Conservation (phyloP, 2,888 invertebrate genomes). For the Andrena fulva region DNA sequence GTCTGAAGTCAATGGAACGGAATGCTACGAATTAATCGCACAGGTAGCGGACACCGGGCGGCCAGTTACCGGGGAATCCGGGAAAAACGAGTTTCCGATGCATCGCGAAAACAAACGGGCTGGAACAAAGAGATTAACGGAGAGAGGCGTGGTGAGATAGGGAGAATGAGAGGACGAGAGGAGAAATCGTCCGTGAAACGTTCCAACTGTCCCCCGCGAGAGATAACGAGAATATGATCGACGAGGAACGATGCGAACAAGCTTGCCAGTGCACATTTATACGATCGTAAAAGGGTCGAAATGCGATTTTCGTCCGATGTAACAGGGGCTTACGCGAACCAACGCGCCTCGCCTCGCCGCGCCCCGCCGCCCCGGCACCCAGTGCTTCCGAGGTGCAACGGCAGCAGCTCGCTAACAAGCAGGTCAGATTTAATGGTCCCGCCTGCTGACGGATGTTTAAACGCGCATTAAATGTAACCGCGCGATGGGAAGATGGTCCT, state of each 20-base stretch:
- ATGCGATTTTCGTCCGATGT: constrained; percentile 45
- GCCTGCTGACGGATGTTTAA: constrained; percentile 70
- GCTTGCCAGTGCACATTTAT: constrained; percentile 6
- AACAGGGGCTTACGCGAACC: constrained; percentile 27
- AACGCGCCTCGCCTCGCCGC: neutral
- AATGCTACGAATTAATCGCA: constrained; percentile 1
- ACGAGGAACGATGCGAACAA: neutral
- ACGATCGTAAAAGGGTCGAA: constrained; percentile 41
- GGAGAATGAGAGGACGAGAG: neutral
- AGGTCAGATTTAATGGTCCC: constrained; percentile 71
- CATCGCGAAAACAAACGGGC: neutral
- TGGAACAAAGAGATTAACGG: neutral
- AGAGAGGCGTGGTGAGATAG: neutral
- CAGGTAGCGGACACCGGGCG: neutral
- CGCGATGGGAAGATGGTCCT: constrained; percentile 44
- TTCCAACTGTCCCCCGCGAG: neutral
- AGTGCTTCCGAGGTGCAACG: constrained; percentile 37
- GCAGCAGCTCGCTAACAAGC: constrained; percentile 67
- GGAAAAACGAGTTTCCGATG: constrained; percentile 2
- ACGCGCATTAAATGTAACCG: constrained; percentile 60
- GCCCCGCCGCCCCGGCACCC: neutral
- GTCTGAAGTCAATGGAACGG: neutral
- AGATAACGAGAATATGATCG: constrained; percentile 27
- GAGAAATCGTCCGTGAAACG: neutral
- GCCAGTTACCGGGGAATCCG: neutral